A percentile compares a stretch with the other conserved stretches of the same genome.
These are phyloP conservation scores for Contarinia nasturtii DNA, from an alignment of 1,140 invertebrate species.

Conservation along the genomic window DNA sequence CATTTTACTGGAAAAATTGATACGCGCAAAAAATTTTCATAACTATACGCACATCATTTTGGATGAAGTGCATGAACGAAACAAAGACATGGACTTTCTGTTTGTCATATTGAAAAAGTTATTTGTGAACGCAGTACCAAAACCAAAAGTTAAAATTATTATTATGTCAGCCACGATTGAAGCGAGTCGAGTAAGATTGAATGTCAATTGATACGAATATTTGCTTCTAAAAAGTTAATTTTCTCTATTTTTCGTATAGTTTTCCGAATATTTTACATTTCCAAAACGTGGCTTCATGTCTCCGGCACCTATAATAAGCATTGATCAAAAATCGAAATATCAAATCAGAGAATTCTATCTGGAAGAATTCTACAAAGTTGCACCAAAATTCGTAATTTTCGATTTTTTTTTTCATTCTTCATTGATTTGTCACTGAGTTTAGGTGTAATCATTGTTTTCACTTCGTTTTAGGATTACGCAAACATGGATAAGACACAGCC, in stretches of 20 bases:
- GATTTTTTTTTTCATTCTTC: no score
- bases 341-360: slow-evolving; percentile 47
- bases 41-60: slow-evolving; percentile 84
- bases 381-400: background rate
- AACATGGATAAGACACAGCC: slow-evolving; percentile 28
- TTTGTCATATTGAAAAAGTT: slow-evolving; percentile 69
- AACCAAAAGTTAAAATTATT: slow-evolving; percentile 50
- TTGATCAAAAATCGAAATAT: slow-evolving; percentile 30
- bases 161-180: slow-evolving; percentile 81
- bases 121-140: slow-evolving; percentile 44
- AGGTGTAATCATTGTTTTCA: no score
- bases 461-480: no score
- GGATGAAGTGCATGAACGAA: slow-evolving; percentile 90
- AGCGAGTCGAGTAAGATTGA: slow-evolving; percentile 20
- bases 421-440: no score
- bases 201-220: no score
- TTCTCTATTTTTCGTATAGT: slow-evolving; percentile 20
- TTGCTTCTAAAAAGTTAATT: no score
- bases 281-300: slow-evolving; percentile 23
- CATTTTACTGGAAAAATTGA: slow-evolving; percentile 50
- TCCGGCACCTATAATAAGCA: slow-evolving; percentile 33
- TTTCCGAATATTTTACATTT: slow-evolving; percentile 51
- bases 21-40: slow-evolving; percentile 36
- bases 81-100: slow-evolving; percentile 82
- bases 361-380: slow-evolving; percentile 30